These are phyloP conservation scores for Drosophila sordidula DNA, from an alignment of 2,888 invertebrate species.

Conservation along the genomic window DNA sequence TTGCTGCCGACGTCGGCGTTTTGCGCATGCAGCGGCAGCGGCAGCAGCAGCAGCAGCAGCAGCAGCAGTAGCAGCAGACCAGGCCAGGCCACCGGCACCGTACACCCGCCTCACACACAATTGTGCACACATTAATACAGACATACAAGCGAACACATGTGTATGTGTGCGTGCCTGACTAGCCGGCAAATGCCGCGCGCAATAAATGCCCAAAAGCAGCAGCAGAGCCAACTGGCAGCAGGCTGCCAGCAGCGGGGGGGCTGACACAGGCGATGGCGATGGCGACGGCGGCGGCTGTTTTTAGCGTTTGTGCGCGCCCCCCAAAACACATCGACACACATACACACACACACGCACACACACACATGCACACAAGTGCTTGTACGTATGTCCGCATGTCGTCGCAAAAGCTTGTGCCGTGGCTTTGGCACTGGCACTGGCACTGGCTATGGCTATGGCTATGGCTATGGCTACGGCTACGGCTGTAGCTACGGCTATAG, in stretches of 20 bases:
- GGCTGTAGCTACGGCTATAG: conserved; percentile 47
- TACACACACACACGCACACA: conserved; percentile 25
- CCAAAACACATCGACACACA: conserved; percentile 49
- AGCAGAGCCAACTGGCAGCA: conserved; percentile 46
- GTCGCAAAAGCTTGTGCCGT: conserved; percentile 76
- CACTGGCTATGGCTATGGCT: conserved; percentile 49
- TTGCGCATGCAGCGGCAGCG: conserved; percentile 6
- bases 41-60: conserved; percentile 54
- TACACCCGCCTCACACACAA: conserved; percentile 48
- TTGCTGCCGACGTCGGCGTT: conserved; percentile 46
- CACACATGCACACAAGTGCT: conserved; percentile 40
- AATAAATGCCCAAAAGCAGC: conserved; percentile 69
- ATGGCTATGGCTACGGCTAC: conserved; percentile 37
- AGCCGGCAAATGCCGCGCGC: conserved; percentile 69
- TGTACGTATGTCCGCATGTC: conserved; percentile 19
- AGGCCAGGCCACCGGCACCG: conserved; percentile 53
- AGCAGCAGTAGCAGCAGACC: conserved; percentile 54
- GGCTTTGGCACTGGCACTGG: conserved; percentile 60
- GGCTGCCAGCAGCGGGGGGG: conserved; percentile 32
- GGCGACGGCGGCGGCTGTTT: conserved; percentile 71
- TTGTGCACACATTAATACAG: conserved; percentile 11
- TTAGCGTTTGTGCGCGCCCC: conserved; percentile 75
- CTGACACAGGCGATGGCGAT: conserved; percentile 44
- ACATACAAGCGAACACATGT: conserved; percentile 23
- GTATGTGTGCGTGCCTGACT: conserved; percentile 54